Conservation (phyloP, 2,888 invertebrate species). For the Ametastegia equiseti region DNA sequence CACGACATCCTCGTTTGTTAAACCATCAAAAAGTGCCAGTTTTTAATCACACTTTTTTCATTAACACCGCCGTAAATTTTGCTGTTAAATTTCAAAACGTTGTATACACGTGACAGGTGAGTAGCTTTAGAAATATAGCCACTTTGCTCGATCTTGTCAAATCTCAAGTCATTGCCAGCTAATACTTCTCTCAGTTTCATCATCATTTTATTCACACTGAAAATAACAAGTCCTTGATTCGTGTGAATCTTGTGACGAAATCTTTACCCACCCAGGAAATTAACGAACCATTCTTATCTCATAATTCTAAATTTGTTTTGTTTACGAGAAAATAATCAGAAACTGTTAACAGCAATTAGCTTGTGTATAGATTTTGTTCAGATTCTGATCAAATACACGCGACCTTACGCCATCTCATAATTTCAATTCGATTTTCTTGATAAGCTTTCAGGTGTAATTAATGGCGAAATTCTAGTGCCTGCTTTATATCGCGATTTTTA, state of each 20-base stretch:
- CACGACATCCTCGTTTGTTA: conserved; percentile 59
- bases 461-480: background rate
- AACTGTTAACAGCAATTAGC: too few relatives aligned
- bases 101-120: background rate
- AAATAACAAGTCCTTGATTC: too few relatives aligned
- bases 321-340: background rate
- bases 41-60: conserved; percentile 61
- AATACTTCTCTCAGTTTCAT: too few relatives aligned
- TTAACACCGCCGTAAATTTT: conserved; percentile 62
- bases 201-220: too few relatives aligned
- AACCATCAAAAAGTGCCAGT: conserved; percentile 59
- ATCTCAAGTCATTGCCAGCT: too few relatives aligned
- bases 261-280: too few relatives aligned
- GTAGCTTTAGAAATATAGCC: background rate
- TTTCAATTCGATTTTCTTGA: background rate
- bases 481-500: too few relatives aligned
- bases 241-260: too few relatives aligned
- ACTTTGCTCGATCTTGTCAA: background rate
- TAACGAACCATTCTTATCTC: too few relatives aligned
- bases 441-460: background rate
- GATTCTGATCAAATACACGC: too few relatives aligned
- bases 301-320: too few relatives aligned
- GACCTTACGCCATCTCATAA: background rate
- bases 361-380: too few relatives aligned
- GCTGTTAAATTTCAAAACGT: background rate